These are phyloP conservation scores for Colletes collaris DNA, from an alignment of 2,888 invertebrate genomes.

Conservation along the genomic window DNA sequence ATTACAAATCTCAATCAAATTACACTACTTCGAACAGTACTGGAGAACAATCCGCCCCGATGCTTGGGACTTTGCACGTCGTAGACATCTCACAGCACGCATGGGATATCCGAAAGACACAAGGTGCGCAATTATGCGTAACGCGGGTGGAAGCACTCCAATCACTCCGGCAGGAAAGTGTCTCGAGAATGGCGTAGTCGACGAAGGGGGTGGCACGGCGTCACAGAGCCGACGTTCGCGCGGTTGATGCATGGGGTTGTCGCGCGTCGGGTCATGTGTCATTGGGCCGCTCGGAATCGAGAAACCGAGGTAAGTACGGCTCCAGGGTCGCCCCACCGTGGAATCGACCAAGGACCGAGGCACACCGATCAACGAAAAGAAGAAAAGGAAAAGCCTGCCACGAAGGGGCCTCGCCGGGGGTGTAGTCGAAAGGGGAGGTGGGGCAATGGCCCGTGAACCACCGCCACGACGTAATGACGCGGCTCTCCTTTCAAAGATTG, in stretches of 20 bases:
- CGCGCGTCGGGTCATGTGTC: constrained; percentile 80
- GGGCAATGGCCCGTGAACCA: constrained; percentile 83
- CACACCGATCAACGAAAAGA: constrained; percentile 66
- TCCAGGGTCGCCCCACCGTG: constrained; percentile 26
- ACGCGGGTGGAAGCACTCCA: too few relatives aligned
- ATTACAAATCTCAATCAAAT: too few relatives aligned
- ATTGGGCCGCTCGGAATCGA: constrained; percentile 78
- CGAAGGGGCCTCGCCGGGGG: constrained; percentile 53
- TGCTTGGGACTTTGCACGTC: too few relatives aligned
- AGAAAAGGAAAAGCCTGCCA: constrained; percentile 67
- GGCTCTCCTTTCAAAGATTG: constrained; percentile 83
- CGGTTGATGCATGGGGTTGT: constrained; percentile 76
- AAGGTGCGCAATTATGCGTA: too few relatives aligned
- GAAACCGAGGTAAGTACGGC: constrained; percentile 68
- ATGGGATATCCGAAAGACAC: too few relatives aligned
- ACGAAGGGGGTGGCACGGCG: background rate
- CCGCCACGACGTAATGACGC: constrained; percentile 82
- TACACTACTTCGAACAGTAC: too few relatives aligned
- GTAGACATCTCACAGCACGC: too few relatives aligned
- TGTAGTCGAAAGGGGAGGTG: constrained; percentile 69
- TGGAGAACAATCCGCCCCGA: too few relatives aligned
- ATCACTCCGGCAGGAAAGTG: too few relatives aligned
- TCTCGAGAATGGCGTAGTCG: background rate
- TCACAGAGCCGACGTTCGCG: constrained; percentile 7
- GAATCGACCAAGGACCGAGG: constrained; percentile 58